A percentile compares a stretch with the other conserved stretches of the same genome.
Conservation (phyloP, 2,888 invertebrate species). For the Volucella inflata region DNA sequence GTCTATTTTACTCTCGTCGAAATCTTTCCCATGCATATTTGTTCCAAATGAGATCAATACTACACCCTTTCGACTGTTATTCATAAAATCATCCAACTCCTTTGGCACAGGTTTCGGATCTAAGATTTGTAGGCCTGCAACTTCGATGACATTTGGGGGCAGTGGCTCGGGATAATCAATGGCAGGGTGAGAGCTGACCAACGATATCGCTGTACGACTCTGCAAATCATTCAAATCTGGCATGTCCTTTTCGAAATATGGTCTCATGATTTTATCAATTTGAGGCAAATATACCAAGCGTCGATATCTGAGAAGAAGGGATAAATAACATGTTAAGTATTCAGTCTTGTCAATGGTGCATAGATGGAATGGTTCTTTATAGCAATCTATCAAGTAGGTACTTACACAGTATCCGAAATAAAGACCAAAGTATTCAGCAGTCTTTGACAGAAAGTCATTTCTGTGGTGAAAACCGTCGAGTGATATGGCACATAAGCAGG, state of each 20-base stretch:
- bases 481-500: slow-evolving; percentile 78
- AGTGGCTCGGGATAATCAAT: slow-evolving; percentile 80
- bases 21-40: slow-evolving; percentile 76
- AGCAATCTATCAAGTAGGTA: not conserved
- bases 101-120: slow-evolving; percentile 78
- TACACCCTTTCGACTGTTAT: slow-evolving; percentile 79
- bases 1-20: slow-evolving; percentile 70
- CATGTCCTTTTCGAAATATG: slow-evolving; percentile 71
- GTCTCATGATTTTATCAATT: slow-evolving; percentile 77
- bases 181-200: slow-evolving; percentile 81
- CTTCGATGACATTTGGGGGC: slow-evolving; percentile 81
- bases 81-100: slow-evolving; percentile 78
- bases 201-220: slow-evolving; percentile 76
- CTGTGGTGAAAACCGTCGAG: slow-evolving; percentile 65
- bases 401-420: slow-evolving; percentile 76
- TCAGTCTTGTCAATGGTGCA: too few relatives aligned
- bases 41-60: slow-evolving; percentile 81
- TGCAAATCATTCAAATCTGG: slow-evolving; percentile 76
- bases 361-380: too few relatives aligned
- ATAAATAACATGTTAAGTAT: too few relatives aligned
- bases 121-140: slow-evolving; percentile 82
- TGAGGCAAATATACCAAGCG: slow-evolving; percentile 65
- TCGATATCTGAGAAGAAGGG: slow-evolving; percentile 42
- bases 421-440: slow-evolving; percentile 77
- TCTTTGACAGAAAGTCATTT: slow-evolving; percentile 79